These are phyloP conservation scores for Riparia riparia DNA, from an alignment of 2,113 vertebrate genomes.

Conservation along the genomic window DNA sequence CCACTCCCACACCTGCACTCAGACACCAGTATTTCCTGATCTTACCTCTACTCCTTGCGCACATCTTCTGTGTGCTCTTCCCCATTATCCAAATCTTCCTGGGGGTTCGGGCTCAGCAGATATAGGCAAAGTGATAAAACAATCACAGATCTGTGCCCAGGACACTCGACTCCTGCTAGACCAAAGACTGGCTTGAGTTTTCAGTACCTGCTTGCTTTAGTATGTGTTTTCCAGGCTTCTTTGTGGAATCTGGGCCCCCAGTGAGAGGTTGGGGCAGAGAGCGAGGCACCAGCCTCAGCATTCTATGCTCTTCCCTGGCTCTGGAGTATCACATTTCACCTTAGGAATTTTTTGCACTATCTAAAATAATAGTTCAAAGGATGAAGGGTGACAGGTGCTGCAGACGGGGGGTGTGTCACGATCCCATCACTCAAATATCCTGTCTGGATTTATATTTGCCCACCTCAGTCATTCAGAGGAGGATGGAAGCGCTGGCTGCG, in stretches of 20 bases:
- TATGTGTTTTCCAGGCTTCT: not conserved
- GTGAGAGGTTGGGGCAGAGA: not conserved
- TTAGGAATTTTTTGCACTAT: not conserved
- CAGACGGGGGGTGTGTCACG: not conserved
- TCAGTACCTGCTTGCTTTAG: not conserved
- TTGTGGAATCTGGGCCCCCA: not conserved
- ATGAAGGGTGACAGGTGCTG: not conserved
- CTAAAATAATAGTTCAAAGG: not conserved
- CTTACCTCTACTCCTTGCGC: not conserved
- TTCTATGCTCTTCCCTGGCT: not conserved
- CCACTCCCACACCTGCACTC: not conserved
- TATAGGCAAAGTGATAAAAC: not conserved
- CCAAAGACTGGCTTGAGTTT: not conserved
- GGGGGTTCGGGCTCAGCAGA: not conserved
- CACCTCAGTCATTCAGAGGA: not conserved
- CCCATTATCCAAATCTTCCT: not conserved
- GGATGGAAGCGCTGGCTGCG: not conserved
- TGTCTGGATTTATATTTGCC: not conserved
- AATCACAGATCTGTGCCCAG: not conserved
- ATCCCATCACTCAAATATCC: not conserved
- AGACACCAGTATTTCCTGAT: not conserved
- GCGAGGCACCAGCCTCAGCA: fast-evolving
- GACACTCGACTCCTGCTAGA: not conserved
- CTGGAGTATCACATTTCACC: not conserved
- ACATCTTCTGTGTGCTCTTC: not conserved